Evolutionary conservation across 2,888 invertebrate species (phyloP).

Genomic region (Pseudeuparius sepicola): DNA sequence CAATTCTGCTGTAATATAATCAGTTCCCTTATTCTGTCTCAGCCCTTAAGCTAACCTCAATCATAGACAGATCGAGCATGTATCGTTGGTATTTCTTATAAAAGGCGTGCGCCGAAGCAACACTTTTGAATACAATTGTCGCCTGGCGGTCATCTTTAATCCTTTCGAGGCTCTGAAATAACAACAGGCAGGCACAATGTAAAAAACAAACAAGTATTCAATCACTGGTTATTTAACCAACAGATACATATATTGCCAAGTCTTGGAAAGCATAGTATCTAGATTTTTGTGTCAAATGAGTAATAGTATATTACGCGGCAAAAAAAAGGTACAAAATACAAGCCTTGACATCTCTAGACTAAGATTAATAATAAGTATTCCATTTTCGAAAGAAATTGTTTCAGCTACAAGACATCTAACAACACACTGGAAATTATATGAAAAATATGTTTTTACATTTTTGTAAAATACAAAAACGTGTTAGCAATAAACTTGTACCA

Average conservation of each 20-base stretch:
- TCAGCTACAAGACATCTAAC: no score
- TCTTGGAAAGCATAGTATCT: no score
- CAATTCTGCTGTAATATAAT: no score
- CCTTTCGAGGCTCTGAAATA: conserved; percentile 38
- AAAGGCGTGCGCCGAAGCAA: conserved; percentile 45
- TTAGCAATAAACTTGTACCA: no score
- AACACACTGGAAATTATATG: no score
- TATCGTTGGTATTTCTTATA: conserved; percentile 46
- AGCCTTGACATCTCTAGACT: background rate
- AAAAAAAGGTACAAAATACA: conserved; percentile 1
- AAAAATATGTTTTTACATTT: no score
- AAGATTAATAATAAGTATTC: background rate
- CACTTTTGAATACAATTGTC: conserved; percentile 45
- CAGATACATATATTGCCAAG: no score
- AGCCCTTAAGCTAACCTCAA: conserved; percentile 38
- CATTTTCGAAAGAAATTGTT: conserved; percentile 1
- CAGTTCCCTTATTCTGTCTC: conserved; percentile 15
- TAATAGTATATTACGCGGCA: background rate
- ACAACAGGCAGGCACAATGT: no score
- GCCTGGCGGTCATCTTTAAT: conserved; percentile 36
- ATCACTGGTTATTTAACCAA: no score
- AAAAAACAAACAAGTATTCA: no score
- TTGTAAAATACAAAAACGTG: no score
- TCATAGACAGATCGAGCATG: conserved; percentile 46
- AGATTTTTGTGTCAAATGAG: no score